Evolutionary conservation across 2,797 vertebrate species (phyloP).

Genomic region (Scolopax rusticola): DNA sequence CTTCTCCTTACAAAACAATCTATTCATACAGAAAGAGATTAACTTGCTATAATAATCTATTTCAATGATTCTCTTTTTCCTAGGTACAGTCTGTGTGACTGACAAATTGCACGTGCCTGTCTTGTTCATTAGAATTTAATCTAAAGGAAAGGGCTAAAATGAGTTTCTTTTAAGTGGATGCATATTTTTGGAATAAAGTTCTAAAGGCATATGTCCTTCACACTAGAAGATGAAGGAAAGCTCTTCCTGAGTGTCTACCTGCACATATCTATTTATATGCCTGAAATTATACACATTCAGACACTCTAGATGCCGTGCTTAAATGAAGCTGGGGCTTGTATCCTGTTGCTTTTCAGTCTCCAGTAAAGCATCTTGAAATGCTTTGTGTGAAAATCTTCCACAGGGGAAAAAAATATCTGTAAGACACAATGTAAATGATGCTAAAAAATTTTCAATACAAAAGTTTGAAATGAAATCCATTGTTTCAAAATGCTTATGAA

Average conservation of each 20-base stretch:
- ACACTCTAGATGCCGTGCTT: not conserved
- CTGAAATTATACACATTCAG: not conserved
- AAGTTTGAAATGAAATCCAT: not conserved
- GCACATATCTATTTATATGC: not conserved
- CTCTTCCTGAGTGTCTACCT: not conserved
- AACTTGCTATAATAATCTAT: not conserved
- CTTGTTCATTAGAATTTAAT: not conserved
- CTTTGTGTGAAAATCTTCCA: not conserved
- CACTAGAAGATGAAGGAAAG: not conserved
- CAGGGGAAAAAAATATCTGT: not conserved
- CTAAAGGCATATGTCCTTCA: not conserved
- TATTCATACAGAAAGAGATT: constrained; percentile 57
- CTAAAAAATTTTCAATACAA: not conserved
- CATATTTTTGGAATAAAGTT: not conserved
- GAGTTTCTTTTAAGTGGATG: not conserved
- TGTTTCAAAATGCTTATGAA: not conserved
- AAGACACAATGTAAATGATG: not conserved
- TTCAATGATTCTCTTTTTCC: not conserved
- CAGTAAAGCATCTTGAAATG: not conserved
- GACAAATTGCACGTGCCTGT: not conserved
- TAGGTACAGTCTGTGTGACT: not conserved
- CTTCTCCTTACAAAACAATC: constrained; percentile 61
- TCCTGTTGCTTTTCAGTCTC: not conserved
- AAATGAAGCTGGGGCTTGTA: not conserved
- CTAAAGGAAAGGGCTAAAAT: not conserved